Evolutionary conservation across 2,113 vertebrate genomes (phyloP).

Genomic region (Axis porcinus): DNA sequence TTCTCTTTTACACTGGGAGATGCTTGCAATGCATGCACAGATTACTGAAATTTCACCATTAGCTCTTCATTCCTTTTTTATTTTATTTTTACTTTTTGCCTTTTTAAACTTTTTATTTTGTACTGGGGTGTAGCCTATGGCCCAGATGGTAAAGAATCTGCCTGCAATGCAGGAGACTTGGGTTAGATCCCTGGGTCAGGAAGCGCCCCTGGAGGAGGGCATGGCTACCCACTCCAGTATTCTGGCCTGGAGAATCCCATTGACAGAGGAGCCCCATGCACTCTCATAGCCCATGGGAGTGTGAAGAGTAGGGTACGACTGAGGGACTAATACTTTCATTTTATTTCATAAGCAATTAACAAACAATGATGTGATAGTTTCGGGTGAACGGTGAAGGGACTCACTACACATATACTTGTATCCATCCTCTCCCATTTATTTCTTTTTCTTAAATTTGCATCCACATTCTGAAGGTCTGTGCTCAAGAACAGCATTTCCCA

Average conservation of each 20-base stretch:
- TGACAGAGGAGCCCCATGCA: background rate
- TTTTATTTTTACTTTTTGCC: background rate
- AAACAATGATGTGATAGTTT: background rate
- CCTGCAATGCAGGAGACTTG: background rate
- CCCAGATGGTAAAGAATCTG: background rate
- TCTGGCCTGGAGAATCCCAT: background rate
- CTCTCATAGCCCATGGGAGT: background rate
- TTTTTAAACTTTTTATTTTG: background rate
- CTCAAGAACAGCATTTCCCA: background rate
- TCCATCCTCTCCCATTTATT: background rate
- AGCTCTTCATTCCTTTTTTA: background rate
- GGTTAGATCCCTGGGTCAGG: background rate
- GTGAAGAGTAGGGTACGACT: background rate
- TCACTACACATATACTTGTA: background rate
- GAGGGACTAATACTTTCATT: background rate
- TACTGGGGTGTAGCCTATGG: background rate
- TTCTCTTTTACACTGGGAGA: background rate
- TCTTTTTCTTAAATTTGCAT: background rate
- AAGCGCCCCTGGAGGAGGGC: background rate
- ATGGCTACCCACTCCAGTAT: background rate
- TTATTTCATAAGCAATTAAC: background rate
- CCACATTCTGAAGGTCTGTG: background rate
- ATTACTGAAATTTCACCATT: background rate
- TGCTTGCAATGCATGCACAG: background rate
- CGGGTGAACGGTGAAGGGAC: background rate